Evolutionary conservation across 2,113 vertebrate species (phyloP).

Genomic region (Toxostoma redivivum): DNA sequence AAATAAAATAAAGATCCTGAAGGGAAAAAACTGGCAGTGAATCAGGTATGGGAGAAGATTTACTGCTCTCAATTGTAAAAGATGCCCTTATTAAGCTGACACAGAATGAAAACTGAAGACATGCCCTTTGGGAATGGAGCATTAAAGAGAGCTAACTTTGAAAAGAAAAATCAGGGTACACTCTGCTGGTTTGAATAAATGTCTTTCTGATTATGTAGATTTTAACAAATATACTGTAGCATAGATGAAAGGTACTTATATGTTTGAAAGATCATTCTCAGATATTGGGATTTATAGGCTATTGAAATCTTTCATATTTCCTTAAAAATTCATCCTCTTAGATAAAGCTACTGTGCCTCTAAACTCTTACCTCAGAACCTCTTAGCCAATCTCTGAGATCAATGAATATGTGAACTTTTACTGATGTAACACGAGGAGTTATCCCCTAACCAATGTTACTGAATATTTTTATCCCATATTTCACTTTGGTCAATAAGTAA

Average conservation of each 20-base stretch:
- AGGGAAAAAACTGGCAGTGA: neutral
- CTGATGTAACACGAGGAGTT: neutral
- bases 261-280: neutral
- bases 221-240: neutral
- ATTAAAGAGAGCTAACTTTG: neutral
- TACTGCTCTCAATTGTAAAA: neutral
- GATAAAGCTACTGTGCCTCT: neutral
- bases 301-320: neutral
- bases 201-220: neutral
- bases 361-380: neutral
- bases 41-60: neutral
- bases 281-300: neutral
- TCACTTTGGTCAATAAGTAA: neutral
- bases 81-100: neutral
- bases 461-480: neutral
- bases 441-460: neutral
- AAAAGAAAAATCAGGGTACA: neutral
- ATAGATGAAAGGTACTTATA: neutral
- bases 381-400: neutral
- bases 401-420: neutral
- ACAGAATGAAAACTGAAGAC: neutral
- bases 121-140: neutral
- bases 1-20: neutral
- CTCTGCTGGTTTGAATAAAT: neutral
- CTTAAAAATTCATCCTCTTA: conserved; percentile 14